These are phyloP conservation scores for Eueides isabella DNA, from an alignment of 1,140 invertebrate genomes.

Conservation along the genomic window DNA sequence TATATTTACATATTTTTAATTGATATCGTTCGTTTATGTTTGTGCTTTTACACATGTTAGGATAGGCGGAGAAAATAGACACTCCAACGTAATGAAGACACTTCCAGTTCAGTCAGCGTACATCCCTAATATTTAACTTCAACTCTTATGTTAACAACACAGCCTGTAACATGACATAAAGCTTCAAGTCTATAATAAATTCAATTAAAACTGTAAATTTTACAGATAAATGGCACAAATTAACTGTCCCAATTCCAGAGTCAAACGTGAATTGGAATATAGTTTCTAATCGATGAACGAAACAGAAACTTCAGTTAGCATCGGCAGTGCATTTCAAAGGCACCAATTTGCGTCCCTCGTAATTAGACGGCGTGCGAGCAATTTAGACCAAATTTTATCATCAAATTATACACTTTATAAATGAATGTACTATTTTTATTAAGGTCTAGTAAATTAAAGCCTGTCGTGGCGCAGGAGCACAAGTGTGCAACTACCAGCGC, in stretches of 20 bases:
- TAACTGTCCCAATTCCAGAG: neutral
- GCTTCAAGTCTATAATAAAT: neutral
- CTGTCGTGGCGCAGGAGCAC: too few relatives aligned
- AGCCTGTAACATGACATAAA: too few relatives aligned
- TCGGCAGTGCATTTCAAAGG: constrained; percentile 52
- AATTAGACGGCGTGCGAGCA: constrained; percentile 48
- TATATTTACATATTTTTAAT: too few relatives aligned
- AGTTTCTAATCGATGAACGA: constrained; percentile 24
- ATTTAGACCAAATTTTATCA: constrained; percentile 29
- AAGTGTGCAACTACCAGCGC: too few relatives aligned
- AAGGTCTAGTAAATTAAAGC: neutral
- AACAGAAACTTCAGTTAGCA: constrained; percentile 34
- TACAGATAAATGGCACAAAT: neutral
- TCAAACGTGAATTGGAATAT: constrained; percentile 20
- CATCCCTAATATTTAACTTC: too few relatives aligned
- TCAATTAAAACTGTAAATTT: neutral
- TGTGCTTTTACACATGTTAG: too few relatives aligned
- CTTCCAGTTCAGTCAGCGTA: too few relatives aligned
- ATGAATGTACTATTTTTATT: neutral
- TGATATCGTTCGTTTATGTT: too few relatives aligned
- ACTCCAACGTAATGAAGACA: too few relatives aligned
- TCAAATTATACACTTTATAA: constrained; percentile 9
- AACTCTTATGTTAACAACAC: too few relatives aligned
- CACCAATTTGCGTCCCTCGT: constrained; percentile 53
- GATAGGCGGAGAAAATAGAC: too few relatives aligned